Evolutionary conservation across 2,888 invertebrate genomes (phyloP).

Genomic region (Pedicia rivosa): DNA sequence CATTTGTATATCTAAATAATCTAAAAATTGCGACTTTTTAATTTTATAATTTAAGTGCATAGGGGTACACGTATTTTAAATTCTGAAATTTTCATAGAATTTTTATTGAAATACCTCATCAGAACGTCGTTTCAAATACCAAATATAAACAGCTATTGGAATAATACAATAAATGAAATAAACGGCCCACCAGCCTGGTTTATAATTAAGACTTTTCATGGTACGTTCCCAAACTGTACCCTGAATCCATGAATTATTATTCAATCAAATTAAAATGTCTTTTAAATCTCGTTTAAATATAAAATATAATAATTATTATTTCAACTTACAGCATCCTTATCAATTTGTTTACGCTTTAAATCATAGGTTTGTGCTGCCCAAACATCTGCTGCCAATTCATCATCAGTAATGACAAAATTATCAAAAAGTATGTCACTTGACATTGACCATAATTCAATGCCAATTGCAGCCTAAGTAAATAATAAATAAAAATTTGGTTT

Average conservation of each 20-base stretch:
- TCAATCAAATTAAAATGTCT: constrained; percentile 1
- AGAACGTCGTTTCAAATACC: constrained; percentile 45
- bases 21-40: too few species aligned
- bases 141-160: constrained; percentile 52
- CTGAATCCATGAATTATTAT: constrained; percentile 24
- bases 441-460: constrained; percentile 98
- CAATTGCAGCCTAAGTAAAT: constrained; percentile 62
- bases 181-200: constrained; percentile 64
- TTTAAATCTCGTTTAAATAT: not conserved
- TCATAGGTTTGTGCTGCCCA: constrained; percentile 77
- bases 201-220: constrained; percentile 58
- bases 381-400: constrained; percentile 51
- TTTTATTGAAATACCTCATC: too few species aligned
- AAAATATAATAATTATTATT: constrained; percentile 6
- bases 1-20: too few species aligned
- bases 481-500: not conserved
- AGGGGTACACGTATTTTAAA: too few species aligned
- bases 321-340: constrained; percentile 61
- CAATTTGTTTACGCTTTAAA: constrained; percentile 65
- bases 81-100: too few species aligned
- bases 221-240: constrained; percentile 57
- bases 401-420: constrained; percentile 84
- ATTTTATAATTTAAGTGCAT: too few species aligned
- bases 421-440: constrained; percentile 88
- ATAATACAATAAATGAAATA: constrained; percentile 62